These are phyloP conservation scores for Oreochromis tanganicae DNA, from an alignment of 2,113 vertebrate genomes.

Conservation along the genomic window DNA sequence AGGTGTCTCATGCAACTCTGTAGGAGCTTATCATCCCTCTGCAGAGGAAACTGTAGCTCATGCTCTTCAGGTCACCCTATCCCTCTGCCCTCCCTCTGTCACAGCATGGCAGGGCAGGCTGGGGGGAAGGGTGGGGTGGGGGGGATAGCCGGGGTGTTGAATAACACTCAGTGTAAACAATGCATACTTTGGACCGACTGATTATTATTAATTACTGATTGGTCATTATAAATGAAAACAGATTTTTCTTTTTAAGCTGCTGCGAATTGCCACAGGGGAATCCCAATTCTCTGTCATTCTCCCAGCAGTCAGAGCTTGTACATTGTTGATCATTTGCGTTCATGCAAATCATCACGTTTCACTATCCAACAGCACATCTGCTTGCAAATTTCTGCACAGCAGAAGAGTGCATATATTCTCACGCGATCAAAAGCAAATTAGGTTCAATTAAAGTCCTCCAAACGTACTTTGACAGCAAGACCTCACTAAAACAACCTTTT, in stretches of 20 bases:
- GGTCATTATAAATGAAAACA: background rate
- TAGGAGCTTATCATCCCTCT: slow-evolving; percentile 17
- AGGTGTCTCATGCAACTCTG: background rate
- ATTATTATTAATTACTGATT: background rate
- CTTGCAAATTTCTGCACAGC: background rate
- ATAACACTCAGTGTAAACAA: slow-evolving; percentile 13
- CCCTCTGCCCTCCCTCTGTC: slow-evolving; percentile 7
- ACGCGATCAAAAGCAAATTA: background rate
- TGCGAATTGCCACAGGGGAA: background rate
- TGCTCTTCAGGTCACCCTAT: slow-evolving; percentile 16
- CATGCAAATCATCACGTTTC: slow-evolving; percentile 2
- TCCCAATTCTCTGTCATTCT: background rate
- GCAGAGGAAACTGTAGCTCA: slow-evolving; percentile 24
- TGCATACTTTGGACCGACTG: background rate
- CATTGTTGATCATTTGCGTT: background rate
- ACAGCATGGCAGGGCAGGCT: background rate
- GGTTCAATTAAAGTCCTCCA: background rate
- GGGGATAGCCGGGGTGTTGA: background rate
- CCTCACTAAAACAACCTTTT: background rate
- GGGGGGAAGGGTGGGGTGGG: background rate
- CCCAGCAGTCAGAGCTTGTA: background rate
- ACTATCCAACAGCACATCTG: background rate
- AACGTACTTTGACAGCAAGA: background rate
- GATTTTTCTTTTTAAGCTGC: background rate
- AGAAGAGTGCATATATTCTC: background rate